A percentile compares a stretch with the other conserved stretches of the same genome.
These are phyloP conservation scores for Eristalis arbustorum DNA, from an alignment of 2,888 invertebrate species.

Conservation along the genomic window DNA sequence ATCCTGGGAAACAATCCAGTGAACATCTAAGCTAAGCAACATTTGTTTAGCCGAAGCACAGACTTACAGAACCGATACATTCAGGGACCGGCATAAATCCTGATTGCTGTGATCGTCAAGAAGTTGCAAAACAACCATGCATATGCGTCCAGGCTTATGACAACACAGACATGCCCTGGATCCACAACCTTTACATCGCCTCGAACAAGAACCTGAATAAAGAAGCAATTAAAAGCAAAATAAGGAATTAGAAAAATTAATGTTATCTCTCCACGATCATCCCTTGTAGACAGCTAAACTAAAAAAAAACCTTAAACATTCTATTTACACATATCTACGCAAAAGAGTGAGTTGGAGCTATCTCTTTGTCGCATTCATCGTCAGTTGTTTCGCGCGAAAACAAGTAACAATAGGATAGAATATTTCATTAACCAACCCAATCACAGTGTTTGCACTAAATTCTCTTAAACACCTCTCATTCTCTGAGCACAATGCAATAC, in stretches of 20 bases:
- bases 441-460: slow-evolving; percentile 6
- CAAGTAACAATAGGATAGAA: slow-evolving; percentile 43
- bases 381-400: not conserved
- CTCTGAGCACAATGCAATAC: not conserved
- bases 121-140: too few species aligned
- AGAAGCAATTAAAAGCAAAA: not conserved
- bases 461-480: not conserved
- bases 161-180: too few species aligned
- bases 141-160: too few species aligned
- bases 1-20: too few species aligned
- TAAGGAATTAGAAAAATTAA: not conserved
- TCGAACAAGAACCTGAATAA: not conserved
- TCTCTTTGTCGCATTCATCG: slow-evolving; percentile 21
- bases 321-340: not conserved
- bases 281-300: not conserved
- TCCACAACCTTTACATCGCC: too few species aligned
- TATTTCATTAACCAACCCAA: slow-evolving; percentile 69
- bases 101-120: too few species aligned
- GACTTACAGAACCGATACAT: too few species aligned
- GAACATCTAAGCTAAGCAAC: too few species aligned
- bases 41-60: too few species aligned
- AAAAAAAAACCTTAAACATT: not conserved
- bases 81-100: too few species aligned
- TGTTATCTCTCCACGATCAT: not conserved
- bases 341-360: not conserved